Base-by-base conservation (phyloP, 2,797 vertebrate species). In the Pteropus rufus region DNA sequence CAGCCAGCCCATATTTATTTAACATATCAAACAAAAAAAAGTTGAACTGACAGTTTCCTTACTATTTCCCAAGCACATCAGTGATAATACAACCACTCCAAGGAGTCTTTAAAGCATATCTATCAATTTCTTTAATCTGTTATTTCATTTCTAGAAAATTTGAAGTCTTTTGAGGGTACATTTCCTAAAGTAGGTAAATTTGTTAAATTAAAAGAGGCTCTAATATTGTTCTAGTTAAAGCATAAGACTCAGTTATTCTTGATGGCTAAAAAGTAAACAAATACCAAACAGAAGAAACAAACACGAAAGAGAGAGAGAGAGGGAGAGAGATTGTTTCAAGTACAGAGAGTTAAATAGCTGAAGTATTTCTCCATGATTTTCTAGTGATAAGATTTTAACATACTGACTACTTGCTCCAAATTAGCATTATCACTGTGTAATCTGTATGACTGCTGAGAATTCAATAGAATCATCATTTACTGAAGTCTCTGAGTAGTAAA, bases 91-190 rank as follows among this genome's bases (percentile, higher is more conserved):
- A 56, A 46, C 21, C 26, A 76, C 1, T 56, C 31, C 67, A 67
- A 92, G 67, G 26, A 94, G 2, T 39, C 39, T 94, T 67, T 80
- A 44, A 26, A 29, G 7, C 10, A 3, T 56, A 72, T 24, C 8
- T 36, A 60, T 18, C 26, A 64, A 58, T 76, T 91, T 5, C 1
- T 95, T 80, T 70, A 86, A 31, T 29, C 90, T 72, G 0, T 49
- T 65, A 5, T 84, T 7, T 49, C 18, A 4, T 86, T 77, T 70
- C 39, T 69, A 76, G 31, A 92, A 77, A 2, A 75, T 60, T 91
- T 86, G 3, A 96, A 92, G 5, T 56, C 29, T 89, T 94, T 96
- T 62, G 46, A 96, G 46, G 15, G 14, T 15, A 73, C 14, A 44
- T 3, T 60, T 0, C 26, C 12, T 34, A 80, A 56, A 31, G 9